Conservation (phyloP, 2,888 invertebrate genomes). For the Enoplolaimus lenunculus region DNA sequence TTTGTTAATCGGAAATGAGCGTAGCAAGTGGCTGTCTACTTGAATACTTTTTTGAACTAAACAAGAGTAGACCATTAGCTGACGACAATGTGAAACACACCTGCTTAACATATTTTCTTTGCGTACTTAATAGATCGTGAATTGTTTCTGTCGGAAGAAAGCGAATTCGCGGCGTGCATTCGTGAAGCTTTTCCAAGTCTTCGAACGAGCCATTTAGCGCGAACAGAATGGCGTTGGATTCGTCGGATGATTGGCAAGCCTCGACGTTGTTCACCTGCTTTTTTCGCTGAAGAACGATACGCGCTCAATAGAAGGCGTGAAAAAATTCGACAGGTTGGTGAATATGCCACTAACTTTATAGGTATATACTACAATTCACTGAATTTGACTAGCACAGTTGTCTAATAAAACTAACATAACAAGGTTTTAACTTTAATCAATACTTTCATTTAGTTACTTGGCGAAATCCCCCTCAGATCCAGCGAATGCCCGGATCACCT, state of each 20-base stretch:
- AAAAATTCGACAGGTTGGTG: constrained; percentile 74
- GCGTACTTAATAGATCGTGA: constrained; percentile 55
- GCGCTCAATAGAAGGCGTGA: constrained; percentile 76
- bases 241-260: constrained; percentile 93
- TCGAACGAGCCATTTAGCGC: constrained; percentile 63
- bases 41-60: no score
- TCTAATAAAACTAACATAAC: no score
- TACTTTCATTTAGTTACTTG: no score
- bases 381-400: no score
- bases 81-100: no score
- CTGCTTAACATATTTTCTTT: no score
- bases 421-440: no score
- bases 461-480: no score
- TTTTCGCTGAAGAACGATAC: constrained; percentile 82
- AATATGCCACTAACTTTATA: constrained; percentile 28
- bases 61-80: no score
- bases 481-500: no score
- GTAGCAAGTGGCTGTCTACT: no score
- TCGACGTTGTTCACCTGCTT: constrained; percentile 76
- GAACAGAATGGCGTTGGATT: constrained; percentile 87
- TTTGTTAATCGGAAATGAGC: no score
- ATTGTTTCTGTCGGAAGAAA: constrained; percentile 78
- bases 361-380: constrained; percentile 20
- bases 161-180: constrained; percentile 79
- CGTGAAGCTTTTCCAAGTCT: constrained; percentile 76